Percentiles rank a stretch among this genome's conserved stretches.
Conservation (phyloP, 2,888 invertebrate genomes). For the Polydrusus tereticollis region DNA sequence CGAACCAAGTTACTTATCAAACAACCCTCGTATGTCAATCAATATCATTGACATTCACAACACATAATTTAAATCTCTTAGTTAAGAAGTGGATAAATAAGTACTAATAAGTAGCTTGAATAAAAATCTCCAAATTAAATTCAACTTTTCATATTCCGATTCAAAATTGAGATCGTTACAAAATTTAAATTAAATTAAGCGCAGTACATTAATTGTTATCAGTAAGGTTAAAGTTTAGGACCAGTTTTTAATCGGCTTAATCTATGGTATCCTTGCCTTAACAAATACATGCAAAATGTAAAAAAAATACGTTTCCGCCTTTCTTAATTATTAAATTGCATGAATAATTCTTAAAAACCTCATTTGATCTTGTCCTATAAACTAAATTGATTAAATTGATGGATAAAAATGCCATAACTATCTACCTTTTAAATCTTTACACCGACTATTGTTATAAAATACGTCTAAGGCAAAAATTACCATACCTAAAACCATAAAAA, state of each 20-base stretch:
- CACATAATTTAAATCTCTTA: too few relatives aligned
- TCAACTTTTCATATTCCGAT: background rate
- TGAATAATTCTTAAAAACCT: background rate
- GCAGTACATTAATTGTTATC: background rate
- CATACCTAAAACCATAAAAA: constrained; percentile 8
- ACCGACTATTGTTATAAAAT: constrained; percentile 4
- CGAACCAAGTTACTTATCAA: too few relatives aligned
- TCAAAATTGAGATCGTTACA: background rate
- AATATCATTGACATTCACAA: too few relatives aligned
- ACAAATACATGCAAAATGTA: background rate
- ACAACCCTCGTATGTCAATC: too few relatives aligned
- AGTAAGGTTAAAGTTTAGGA: constrained; percentile 1
- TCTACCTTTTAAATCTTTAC: constrained; percentile 12
- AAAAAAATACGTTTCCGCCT: background rate
- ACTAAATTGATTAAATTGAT: constrained; percentile 11
- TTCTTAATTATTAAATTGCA: background rate
- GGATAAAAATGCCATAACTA: constrained; percentile 8
- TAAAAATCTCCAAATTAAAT: background rate
- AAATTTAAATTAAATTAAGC: background rate
- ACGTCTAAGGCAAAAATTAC: constrained; percentile 3
- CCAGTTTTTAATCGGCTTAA: constrained; percentile 1
- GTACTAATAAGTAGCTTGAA: too few relatives aligned
- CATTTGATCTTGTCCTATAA: constrained; percentile 1
- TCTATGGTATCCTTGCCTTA: background rate
- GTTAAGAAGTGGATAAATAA: too few relatives aligned